Evolutionary conservation across 2,888 invertebrate genomes (phyloP).

Genomic region (Brachyptera risi): DNA sequence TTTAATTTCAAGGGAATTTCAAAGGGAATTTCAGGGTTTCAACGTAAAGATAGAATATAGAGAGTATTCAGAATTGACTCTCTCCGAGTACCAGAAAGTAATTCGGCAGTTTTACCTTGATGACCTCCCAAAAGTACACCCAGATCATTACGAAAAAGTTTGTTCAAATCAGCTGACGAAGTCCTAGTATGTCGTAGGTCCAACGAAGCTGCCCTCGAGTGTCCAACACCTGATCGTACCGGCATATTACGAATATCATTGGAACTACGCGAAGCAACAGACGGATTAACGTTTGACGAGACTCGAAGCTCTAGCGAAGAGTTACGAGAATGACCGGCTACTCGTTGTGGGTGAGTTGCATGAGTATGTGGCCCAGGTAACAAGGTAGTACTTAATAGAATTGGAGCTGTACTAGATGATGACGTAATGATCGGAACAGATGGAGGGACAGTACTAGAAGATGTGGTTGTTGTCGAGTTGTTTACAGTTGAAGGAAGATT

Average conservation of each 20-base stretch:
- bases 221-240: constrained; percentile 49
- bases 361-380: constrained; percentile 6
- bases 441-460: neutral
- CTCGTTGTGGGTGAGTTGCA: constrained; percentile 24
- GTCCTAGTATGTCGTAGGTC: constrained; percentile 70
- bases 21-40: no score
- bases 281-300: constrained; percentile 40
- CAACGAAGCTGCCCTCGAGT: constrained; percentile 80
- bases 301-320: constrained; percentile 74
- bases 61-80: no score
- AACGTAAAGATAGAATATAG: no score
- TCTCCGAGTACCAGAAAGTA: no score
- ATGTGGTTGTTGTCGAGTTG: neutral
- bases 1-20: no score
- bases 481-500: neutral
- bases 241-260: constrained; percentile 45
- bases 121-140: constrained; percentile 61
- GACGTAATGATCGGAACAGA: constrained; percentile 27
- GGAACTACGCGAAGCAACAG: constrained; percentile 44
- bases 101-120: no score
- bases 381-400: neutral
- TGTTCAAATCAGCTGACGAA: constrained; percentile 71
- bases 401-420: neutral
- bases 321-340: constrained; percentile 65
- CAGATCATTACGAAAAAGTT: constrained; percentile 65